These are phyloP conservation scores for Tiliacea aurago DNA, from an alignment of 2,888 invertebrate genomes.

Conservation along the genomic window DNA sequence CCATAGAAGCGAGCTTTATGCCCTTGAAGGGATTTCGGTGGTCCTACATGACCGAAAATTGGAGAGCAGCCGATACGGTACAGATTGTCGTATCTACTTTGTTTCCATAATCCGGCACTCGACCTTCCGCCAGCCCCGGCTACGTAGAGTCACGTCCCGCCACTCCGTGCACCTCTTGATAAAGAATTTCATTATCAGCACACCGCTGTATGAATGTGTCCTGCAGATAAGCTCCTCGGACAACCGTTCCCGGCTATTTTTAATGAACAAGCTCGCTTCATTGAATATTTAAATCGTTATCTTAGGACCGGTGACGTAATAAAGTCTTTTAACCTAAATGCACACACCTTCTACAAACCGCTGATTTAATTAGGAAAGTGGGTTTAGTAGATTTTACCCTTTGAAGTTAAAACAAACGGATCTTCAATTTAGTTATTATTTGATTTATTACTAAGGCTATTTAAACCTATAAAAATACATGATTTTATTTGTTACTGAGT, in stretches of 20 bases:
- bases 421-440: slow-evolving; percentile 26
- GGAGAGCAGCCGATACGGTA: slow-evolving; percentile 39
- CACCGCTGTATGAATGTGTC: slow-evolving; percentile 78
- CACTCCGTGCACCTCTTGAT: slow-evolving; percentile 81
- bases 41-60: slow-evolving; percentile 35
- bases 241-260: slow-evolving; percentile 61
- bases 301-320: slow-evolving; percentile 45
- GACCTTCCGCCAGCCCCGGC: slow-evolving; percentile 66
- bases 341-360: slow-evolving; percentile 36
- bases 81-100: slow-evolving; percentile 59
- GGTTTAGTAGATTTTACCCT: slow-evolving; percentile 31
- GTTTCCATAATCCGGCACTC: slow-evolving; percentile 65
- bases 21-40: slow-evolving; percentile 31
- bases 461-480: slow-evolving; percentile 35
- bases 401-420: slow-evolving; percentile 31
- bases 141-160: slow-evolving; percentile 76
- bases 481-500: slow-evolving; percentile 42
- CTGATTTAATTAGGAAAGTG: slow-evolving; percentile 49
- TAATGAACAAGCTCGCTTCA: slow-evolving; percentile 61
- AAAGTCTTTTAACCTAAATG: slow-evolving; percentile 46
- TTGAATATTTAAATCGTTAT: slow-evolving; percentile 54
- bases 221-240: slow-evolving; percentile 73
- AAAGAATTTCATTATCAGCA: slow-evolving; percentile 87
- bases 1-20: slow-evolving; percentile 40
- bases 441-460: slow-evolving; percentile 15